Evolutionary conservation across 2,888 invertebrate genomes (phyloP), one percentile per base, ranked within the genome.

Genomic region (Spilarctia lutea): DNA sequence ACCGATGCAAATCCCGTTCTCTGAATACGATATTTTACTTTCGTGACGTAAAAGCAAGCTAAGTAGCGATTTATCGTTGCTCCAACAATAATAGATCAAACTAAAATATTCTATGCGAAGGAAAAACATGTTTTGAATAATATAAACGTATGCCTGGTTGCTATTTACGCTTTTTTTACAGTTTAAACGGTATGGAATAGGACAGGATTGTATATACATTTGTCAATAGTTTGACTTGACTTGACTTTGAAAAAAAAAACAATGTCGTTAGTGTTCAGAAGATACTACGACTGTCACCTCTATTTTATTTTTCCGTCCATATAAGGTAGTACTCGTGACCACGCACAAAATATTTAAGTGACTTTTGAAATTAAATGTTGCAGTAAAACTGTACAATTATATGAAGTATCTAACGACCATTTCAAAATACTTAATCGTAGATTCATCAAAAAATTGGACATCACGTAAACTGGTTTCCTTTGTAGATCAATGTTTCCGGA

Each of bases 31-130:
- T 76, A 74, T 79, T 83, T 83, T 78, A 83, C 75, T 79, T 77
- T 76, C 70, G 80, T 85, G 82, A 85, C 83, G 83, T 81, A 79
- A 79, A 76, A 74, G 76, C 73, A 78, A 73, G 72, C 68, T 79
- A 77, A 79, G 75, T 78, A 60, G 69, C 73, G 71, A 85, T 83
- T 77, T 77, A 84, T 83, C 75, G 48, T 77, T 68, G 77, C 79
- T 76, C 39, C 65, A 39, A 60, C 75, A 68, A 75, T 65, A 79
- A 81, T 78, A 81, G 75, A 74, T 77, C 68, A 74, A 60, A 77
- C 69, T 33, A 24, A 71, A 66, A 74, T 75, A 74, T 75, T 76
- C 65, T 65, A 48, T 35, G 67, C 48, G 65, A 69, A 60, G 63
- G 45, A 48, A 65, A 71, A 71, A 65, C 65, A 71, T 45, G 71